Base-by-base conservation (phyloP, 30 jellyfish, hydroid and myxozoan genomes). In the Nemopilema nomurai region DNA sequence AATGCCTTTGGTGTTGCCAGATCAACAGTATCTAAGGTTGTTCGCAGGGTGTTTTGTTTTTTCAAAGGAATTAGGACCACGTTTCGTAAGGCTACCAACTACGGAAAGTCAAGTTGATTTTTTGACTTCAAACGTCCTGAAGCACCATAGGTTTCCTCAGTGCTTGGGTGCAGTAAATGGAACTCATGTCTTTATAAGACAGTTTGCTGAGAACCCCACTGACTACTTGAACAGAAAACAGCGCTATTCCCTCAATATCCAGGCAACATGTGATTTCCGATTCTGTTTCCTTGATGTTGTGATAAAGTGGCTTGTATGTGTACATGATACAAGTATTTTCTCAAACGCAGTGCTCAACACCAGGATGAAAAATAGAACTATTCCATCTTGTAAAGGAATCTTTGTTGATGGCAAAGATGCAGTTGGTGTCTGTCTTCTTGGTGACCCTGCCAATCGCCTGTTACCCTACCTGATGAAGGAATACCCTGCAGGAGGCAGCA, bases 401-500 rank as follows among this genome's bases (percentile, higher is more conserved):
- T 9, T 77, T 77, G 87, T 77, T 33, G 62, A 18, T 16, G 71
- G 87, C 23, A 80, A 77, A 77, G 51, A 49, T 29, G 77, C 52
- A 20, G 62, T 77, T 19, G 82, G 82, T 23, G 49, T 77, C 23
- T 77, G 52, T 18, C 53, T 77, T 77, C 87, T 51, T 49, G 83
- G 87, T 28, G 87, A 77, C 67, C 87, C 87, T 51, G 87, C 87
- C 25, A 8, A 74, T 74, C 77, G 82, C 77, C 75, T 74, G 24
- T 21, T 74, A 31, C 85, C 85, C 22, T 31, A 49, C 67, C 62
- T 77, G 80, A 77, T 77, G 87, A 77, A 77, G 64, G 87, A 77
- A 77, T 77, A 20, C 62, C 82, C 80, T n/a, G 62, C 28, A 77
- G 83, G 87, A 24, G 87, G 87, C 28, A 77, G 62, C 71, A 77